phyloP scores from a whole-genome alignment of 2,797 vertebrate genomes.

The Nyctalus aviator region DNA sequence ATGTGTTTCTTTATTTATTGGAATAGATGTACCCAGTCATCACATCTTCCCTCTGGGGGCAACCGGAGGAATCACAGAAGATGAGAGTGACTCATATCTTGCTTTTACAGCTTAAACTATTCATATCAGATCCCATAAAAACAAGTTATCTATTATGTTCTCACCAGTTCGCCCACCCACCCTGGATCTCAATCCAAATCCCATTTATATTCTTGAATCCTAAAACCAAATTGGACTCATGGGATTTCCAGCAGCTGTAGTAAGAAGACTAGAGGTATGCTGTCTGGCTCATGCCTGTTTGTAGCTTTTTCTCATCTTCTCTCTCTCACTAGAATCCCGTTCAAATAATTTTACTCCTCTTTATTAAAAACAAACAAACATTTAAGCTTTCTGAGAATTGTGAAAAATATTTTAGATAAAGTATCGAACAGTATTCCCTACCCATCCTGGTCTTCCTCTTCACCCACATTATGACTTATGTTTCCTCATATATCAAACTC shows the following conservation, averaged over 20 bases:
- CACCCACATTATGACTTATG: background rate
- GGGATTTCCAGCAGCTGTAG: background rate
- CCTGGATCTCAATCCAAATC: background rate
- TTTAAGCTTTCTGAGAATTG: background rate
- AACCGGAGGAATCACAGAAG: conserved; percentile 36
- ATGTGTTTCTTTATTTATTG: conserved; percentile 71
- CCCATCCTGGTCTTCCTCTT: background rate
- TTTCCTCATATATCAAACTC: background rate
- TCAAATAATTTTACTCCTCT: conserved; percentile 1
- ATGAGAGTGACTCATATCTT: conserved; percentile 37
- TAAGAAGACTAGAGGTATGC: background rate
- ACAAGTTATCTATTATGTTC: background rate
- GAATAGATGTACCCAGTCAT: conserved; percentile 45
- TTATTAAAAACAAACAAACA: background rate
- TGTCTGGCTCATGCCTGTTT: background rate
- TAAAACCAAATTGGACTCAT: background rate
- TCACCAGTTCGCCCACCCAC: background rate
- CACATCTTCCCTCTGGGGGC: conserved; percentile 39
- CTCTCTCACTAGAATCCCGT: too few relatives aligned
- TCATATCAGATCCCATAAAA: background rate
- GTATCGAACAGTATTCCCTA: background rate
- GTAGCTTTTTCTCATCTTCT: background rate
- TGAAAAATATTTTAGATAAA: conserved; percentile 9
- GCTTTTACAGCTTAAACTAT: conserved; percentile 6
- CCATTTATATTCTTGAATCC: conserved; percentile 10